Evolutionary conservation across 2,888 invertebrate genomes (phyloP).

Genomic region (Drosophila crucigera): DNA sequence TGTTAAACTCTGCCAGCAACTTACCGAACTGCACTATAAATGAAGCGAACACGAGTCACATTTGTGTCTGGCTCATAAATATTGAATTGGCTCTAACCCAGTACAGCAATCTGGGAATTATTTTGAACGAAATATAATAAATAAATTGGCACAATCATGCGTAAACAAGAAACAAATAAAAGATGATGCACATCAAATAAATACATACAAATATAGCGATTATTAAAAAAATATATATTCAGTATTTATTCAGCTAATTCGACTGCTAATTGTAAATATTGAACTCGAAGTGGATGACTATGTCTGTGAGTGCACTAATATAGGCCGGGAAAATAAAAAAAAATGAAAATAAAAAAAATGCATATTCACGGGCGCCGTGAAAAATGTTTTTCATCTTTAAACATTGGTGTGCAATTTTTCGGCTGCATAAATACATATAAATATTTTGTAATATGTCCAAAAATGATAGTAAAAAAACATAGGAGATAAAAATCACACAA

Average conservation of each 20-base stretch:
- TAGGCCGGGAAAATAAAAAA: no score
- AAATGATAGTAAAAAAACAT: slow-evolving; percentile 34
- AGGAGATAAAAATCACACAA: slow-evolving; percentile 34
- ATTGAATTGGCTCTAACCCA: slow-evolving; percentile 22
- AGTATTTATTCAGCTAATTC: background rate
- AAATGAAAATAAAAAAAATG: slow-evolving; percentile 31
- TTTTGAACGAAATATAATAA: slow-evolving; percentile 14
- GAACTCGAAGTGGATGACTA: background rate
- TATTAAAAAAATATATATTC: background rate
- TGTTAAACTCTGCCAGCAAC: background rate
- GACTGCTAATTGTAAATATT: background rate
- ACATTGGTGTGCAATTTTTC: slow-evolving; percentile 16
- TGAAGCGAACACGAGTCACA: slow-evolving; percentile 28
- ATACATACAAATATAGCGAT: background rate
- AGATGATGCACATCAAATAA: background rate
- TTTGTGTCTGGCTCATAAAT: slow-evolving; percentile 45
- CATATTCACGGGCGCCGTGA: slow-evolving; percentile 44
- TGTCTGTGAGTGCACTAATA: background rate
- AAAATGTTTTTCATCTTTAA: slow-evolving; percentile 20
- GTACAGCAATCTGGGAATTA: slow-evolving; percentile 32
- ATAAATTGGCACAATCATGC: slow-evolving; percentile 16
- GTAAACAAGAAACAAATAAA: slow-evolving; percentile 14
- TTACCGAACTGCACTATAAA: slow-evolving; percentile 8
- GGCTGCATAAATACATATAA: slow-evolving; percentile 54
- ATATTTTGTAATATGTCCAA: slow-evolving; percentile 56